Evolutionary conservation across 2,888 invertebrate genomes (phyloP).

Genomic region (Diploptera punctata): DNA sequence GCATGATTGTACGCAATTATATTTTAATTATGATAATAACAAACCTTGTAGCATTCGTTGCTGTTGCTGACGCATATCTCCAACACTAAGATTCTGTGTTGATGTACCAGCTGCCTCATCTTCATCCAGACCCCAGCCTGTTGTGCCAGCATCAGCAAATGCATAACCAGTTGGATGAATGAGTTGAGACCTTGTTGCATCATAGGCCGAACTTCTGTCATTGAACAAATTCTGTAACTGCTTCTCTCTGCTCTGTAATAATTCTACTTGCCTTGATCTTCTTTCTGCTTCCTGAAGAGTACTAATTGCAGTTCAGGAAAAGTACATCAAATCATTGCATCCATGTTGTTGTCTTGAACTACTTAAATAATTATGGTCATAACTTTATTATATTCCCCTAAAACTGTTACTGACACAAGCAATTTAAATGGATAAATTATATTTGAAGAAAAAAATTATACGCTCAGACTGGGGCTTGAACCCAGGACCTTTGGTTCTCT

Average conservation of each 20-base stretch:
- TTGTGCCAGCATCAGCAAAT: conserved; percentile 58
- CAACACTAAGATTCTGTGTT: conserved; percentile 51
- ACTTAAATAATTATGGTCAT: no score
- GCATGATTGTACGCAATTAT: no score
- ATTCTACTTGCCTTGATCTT: conserved; percentile 65
- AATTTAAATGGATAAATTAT: no score
- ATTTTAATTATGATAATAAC: no score
- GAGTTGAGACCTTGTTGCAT: conserved; percentile 1
- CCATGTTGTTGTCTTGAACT: no score
- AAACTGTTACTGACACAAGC: background rate
- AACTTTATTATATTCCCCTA: no score
- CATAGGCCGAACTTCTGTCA: conserved; percentile 51
- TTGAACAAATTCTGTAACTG: conserved; percentile 61
- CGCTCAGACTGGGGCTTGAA: no score
- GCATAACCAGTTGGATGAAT: conserved; percentile 42
- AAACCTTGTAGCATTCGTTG: conserved; percentile 65
- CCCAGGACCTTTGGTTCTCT: no score
- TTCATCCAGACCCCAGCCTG: conserved; percentile 57
- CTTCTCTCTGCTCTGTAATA: conserved; percentile 63
- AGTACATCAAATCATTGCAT: background rate
- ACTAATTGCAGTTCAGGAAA: conserved; percentile 1
- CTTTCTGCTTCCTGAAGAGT: conserved; percentile 64
- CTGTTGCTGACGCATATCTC: conserved; percentile 64
- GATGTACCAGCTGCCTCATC: conserved; percentile 51
- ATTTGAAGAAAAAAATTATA: no score